Conservation (phyloP, 2,888 invertebrate genomes). For the Steinernema hermaphroditum region DNA sequence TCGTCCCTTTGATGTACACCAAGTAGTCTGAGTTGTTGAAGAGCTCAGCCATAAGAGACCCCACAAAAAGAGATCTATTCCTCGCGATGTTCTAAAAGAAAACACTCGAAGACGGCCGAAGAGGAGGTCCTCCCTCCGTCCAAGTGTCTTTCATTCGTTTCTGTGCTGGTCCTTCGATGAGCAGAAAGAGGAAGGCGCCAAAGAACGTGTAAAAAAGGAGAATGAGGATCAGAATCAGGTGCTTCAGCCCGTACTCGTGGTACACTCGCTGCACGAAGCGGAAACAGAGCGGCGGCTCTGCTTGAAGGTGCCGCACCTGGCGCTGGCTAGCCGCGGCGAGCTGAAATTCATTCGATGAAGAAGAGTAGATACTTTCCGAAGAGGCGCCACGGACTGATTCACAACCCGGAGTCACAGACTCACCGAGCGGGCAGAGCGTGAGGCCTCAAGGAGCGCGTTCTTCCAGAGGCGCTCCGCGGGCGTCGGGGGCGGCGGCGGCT, state of each 20-base stretch:
- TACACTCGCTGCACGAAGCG: slow-evolving; percentile 50
- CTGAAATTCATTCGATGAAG: neutral
- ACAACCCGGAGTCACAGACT: too few species aligned
- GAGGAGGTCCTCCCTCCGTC: slow-evolving; percentile 33
- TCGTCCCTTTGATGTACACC: slow-evolving; percentile 51
- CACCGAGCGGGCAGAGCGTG: slow-evolving; percentile 9
- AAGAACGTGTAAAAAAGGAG: slow-evolving; percentile 49
- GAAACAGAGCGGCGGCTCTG: slow-evolving; percentile 54
- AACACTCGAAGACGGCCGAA: neutral
- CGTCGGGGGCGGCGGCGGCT: neutral
- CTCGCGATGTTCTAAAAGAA: slow-evolving; percentile 41
- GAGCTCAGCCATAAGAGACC: slow-evolving; percentile 47
- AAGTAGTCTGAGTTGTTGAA: slow-evolving; percentile 55
- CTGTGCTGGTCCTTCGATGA: slow-evolving; percentile 51
- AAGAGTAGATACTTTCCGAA: too few species aligned
- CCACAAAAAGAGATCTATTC: slow-evolving; percentile 45
- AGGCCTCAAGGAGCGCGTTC: slow-evolving; percentile 9
- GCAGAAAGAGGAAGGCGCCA: slow-evolving; percentile 50
- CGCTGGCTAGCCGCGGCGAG: slow-evolving; percentile 42
- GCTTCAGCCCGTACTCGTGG: slow-evolving; percentile 51
- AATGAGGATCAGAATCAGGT: slow-evolving; percentile 50
- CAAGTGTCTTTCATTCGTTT: slow-evolving; percentile 43
- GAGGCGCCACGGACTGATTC: too few species aligned
- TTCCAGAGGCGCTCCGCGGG: slow-evolving; percentile 14
- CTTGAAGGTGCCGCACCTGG: slow-evolving; percentile 47